A percentile compares a stretch with the other conserved stretches of the same genome.
Evolutionary conservation across 2,113 vertebrate genomes (phyloP).

Genomic region (Ovis canadensis): DNA sequence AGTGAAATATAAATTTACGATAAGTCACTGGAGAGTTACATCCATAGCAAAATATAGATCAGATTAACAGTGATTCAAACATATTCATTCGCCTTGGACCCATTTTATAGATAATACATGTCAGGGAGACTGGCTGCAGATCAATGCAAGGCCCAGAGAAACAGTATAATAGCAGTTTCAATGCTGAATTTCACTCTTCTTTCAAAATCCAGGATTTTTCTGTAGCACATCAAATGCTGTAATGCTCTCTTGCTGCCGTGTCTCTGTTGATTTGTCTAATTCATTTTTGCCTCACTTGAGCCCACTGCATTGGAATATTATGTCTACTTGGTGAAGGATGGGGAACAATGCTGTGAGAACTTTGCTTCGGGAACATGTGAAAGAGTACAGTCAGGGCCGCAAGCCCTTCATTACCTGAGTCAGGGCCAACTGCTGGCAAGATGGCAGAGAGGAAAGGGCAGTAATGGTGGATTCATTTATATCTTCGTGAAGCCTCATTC

Average conservation of each 20-base stretch:
- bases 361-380: not conserved
- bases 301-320: not conserved
- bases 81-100: not conserved
- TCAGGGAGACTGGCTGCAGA: not conserved
- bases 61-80: not conserved
- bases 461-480: not conserved
- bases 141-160: not conserved
- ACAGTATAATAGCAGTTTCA: not conserved
- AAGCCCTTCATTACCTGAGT: not conserved
- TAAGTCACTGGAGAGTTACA: not conserved
- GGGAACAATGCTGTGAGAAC: not conserved
- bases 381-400: not conserved
- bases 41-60: not conserved
- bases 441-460: not conserved
- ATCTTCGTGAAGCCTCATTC: accelerated
- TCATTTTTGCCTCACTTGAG: not conserved
- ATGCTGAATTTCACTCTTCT: not conserved
- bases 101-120: not conserved
- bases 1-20: not conserved
- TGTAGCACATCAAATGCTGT: no score
- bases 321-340: not conserved
- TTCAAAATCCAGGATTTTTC: not conserved
- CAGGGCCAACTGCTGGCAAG: not conserved
- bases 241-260: not conserved
- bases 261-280: not conserved